Conservation (phyloP, 1,140 invertebrate genomes). For the Panagrolaimus sp. region DNA sequence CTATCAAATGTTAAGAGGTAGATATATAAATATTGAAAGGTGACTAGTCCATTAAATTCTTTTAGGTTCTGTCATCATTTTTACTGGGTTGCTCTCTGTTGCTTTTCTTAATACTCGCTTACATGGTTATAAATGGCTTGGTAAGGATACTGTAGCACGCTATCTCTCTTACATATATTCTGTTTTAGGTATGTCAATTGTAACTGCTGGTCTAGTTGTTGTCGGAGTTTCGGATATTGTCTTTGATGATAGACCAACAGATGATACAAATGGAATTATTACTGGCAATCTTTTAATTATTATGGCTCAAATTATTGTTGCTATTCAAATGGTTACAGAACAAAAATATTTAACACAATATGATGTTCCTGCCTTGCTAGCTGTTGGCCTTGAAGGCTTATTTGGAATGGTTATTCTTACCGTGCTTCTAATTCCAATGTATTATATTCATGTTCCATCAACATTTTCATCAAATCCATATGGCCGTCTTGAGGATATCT, state of each 20-base stretch:
- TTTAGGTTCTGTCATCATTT: conserved; percentile 79
- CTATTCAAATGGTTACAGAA: conserved; percentile 85
- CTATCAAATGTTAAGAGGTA: conserved; percentile 91
- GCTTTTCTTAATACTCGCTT: conserved; percentile 70
- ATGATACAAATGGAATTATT: conserved; percentile 72
- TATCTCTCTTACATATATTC: no score
- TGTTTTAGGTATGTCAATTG: conserved; percentile 64
- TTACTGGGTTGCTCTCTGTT: conserved; percentile 83
- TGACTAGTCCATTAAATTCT: conserved; percentile 17
- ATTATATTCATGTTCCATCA: conserved; percentile 41
- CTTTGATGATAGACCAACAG: conserved; percentile 59
- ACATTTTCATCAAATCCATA: conserved; percentile 43
- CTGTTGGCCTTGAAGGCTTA: conserved; percentile 83
- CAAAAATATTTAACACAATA: conserved; percentile 77
- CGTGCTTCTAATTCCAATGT: conserved; percentile 43
- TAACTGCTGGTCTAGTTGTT: conserved; percentile 73
- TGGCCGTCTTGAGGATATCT: conserved; percentile 39
- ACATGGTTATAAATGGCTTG: conserved; percentile 71
- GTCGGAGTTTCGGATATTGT: conserved; percentile 76
- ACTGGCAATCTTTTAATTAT: conserved; percentile 76
- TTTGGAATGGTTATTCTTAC: conserved; percentile 41
- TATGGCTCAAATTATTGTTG: conserved; percentile 75
- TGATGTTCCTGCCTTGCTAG: conserved; percentile 73
- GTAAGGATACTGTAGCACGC: no score
- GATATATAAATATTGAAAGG: background rate